These are phyloP conservation scores for Cabera pusaria DNA, from an alignment of 2,888 invertebrate genomes.

Conservation along the genomic window DNA sequence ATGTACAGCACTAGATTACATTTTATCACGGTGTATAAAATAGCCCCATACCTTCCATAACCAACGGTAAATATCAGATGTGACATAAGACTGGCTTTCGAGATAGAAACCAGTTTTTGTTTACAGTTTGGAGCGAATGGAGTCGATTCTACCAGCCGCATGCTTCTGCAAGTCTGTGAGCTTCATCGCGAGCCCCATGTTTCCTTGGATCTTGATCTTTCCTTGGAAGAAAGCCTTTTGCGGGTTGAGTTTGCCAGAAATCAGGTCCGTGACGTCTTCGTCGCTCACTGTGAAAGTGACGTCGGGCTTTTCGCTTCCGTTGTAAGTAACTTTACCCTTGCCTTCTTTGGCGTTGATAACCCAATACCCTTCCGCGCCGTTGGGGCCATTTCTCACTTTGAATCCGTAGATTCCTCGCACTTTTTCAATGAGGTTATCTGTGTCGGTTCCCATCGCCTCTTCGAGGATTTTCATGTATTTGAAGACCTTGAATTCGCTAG, in stretches of 20 bases:
- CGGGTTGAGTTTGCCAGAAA: slow-evolving; percentile 95
- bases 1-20: slow-evolving; percentile 18
- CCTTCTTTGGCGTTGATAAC: slow-evolving; percentile 96
- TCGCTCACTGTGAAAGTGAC: slow-evolving; percentile 95
- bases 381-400: slow-evolving; percentile 91
- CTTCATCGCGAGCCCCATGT: slow-evolving; percentile 98
- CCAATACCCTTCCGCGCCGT: slow-evolving; percentile 94
- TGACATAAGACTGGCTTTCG: slow-evolving; percentile 28
- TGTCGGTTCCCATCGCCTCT: slow-evolving; percentile 90
- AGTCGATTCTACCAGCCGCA: slow-evolving; percentile 88
- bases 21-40: slow-evolving; percentile 37
- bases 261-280: slow-evolving; percentile 92
- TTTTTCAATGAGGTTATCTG: slow-evolving; percentile 91
- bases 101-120: slow-evolving; percentile 32
- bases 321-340: slow-evolving; percentile 92
- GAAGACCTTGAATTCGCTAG: slow-evolving; percentile 90
- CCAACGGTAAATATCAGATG: slow-evolving; percentile 33
- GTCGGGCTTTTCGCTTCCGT: slow-evolving; percentile 93
- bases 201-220: slow-evolving; percentile 97
- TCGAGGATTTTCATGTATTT: slow-evolving; percentile 92
- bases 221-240: slow-evolving; percentile 99
- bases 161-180: slow-evolving; percentile 91
- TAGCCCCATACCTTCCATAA: slow-evolving; percentile 58
- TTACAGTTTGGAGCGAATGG: slow-evolving; percentile 90
- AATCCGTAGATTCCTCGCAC: slow-evolving; percentile 95